Evolutionary conservation across 2,888 invertebrate species (phyloP).

Genomic region (Zeuzera pyrina): DNA sequence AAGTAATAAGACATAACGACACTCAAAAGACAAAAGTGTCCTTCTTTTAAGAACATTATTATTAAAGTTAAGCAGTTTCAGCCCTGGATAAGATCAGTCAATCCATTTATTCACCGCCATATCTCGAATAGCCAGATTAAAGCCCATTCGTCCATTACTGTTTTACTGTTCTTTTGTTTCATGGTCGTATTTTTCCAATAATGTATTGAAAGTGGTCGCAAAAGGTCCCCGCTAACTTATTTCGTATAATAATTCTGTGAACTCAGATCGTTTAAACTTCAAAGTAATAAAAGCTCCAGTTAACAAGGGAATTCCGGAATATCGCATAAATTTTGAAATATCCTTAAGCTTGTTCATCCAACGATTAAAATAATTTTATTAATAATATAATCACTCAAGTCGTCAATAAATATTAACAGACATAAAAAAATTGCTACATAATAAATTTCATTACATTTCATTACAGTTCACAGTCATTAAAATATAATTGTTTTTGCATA

Average conservation of each 20-base stretch:
- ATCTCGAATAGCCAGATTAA: slow-evolving; percentile 49
- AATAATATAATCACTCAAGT: no score
- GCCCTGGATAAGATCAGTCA: slow-evolving; percentile 37
- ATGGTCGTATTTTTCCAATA: slow-evolving; percentile 50
- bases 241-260: slow-evolving; percentile 6
- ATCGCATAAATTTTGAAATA: no score
- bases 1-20: slow-evolving; percentile 6
- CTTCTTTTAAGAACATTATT: slow-evolving; percentile 7
- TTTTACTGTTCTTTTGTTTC: slow-evolving; percentile 62
- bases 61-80: slow-evolving; percentile 36
- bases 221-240: slow-evolving; percentile 23
- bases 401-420: no score
- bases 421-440: no score
- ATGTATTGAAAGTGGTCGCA: slow-evolving; percentile 51
- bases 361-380: no score
- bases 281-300: no score
- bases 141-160: slow-evolving; percentile 43
- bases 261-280: slow-evolving; percentile 3
- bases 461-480: no score
- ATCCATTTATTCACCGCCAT: slow-evolving; percentile 49
- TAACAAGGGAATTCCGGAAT: no score
- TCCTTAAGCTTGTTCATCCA: no score
- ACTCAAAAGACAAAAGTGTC: slow-evolving; percentile 3
- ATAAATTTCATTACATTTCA: no score
- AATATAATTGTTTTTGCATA: no score